These are phyloP conservation scores for Alca torda DNA, from an alignment of 2,797 vertebrate species.

Conservation along the genomic window DNA sequence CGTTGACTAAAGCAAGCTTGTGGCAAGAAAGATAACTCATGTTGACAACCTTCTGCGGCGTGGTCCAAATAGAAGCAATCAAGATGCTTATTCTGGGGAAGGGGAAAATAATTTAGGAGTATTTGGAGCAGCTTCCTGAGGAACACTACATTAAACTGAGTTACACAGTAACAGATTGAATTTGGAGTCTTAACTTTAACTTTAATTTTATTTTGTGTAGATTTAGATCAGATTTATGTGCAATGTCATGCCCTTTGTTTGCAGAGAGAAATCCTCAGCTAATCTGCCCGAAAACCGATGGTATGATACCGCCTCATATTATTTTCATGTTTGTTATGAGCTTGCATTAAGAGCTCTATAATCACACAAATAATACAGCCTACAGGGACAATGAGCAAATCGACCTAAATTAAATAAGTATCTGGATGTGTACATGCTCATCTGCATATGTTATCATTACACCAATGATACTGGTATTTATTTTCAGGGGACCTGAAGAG, in stretches of 20 bases:
- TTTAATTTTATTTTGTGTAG: conserved; percentile 57
- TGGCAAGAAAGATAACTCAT: conserved; percentile 31
- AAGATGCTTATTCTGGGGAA: conserved; percentile 20
- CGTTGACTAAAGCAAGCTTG: neutral
- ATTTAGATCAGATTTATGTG: conserved; percentile 53
- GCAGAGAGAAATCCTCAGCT: conserved; percentile 29
- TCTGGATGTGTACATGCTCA: conserved; percentile 39
- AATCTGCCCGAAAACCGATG: neutral
- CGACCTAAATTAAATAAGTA: conserved; percentile 51
- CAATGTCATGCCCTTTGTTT: conserved; percentile 30
- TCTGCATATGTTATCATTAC: conserved; percentile 57
- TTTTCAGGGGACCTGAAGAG: neutral
- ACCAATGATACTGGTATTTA: conserved; percentile 6
- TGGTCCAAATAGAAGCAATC: conserved; percentile 14
- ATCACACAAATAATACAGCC: conserved; percentile 58
- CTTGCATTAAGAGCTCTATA: conserved; percentile 31
- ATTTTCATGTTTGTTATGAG: conserved; percentile 21
- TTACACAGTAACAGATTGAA: conserved; percentile 54
- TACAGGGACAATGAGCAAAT: conserved; percentile 54
- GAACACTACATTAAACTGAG: conserved; percentile 46
- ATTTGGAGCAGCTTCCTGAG: conserved; percentile 45
- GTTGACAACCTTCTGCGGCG: conserved; percentile 10
- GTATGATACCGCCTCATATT: neutral
- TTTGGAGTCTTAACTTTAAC: conserved; percentile 43
- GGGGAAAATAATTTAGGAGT: conserved; percentile 46